Percentiles rank a stretch among this genome's conserved stretches.
These are phyloP conservation scores for Cenopis cana DNA, from an alignment of 2,888 invertebrate species.

Conservation along the genomic window DNA sequence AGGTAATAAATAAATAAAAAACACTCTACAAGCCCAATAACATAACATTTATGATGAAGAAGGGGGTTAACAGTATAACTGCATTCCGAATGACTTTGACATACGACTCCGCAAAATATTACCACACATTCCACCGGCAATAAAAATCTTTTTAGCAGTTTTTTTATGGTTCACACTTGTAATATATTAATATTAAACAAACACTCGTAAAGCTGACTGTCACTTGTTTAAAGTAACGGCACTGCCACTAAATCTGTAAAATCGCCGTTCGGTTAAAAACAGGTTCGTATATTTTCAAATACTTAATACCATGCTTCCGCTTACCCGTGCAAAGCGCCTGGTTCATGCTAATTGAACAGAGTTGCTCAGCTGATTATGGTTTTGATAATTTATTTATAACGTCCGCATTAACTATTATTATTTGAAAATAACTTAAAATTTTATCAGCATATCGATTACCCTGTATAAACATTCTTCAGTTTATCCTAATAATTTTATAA, in stretches of 20 bases:
- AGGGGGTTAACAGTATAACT: not conserved
- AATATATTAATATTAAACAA: slow-evolving; percentile 41
- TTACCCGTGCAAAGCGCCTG: not conserved
- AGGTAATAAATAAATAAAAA: not conserved
- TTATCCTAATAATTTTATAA: no score
- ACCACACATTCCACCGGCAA: slow-evolving; percentile 6
- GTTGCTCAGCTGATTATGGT: no score
- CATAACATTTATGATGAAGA: not conserved
- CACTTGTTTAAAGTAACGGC: slow-evolving; percentile 40
- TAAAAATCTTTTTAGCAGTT: slow-evolving; percentile 22
- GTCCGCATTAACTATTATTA: no score
- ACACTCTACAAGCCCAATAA: not conserved
- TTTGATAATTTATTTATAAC: no score
- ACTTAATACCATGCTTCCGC: slow-evolving; percentile 28
- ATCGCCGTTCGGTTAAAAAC: slow-evolving; percentile 27
- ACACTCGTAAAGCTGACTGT: slow-evolving; percentile 35
- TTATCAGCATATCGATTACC: not conserved
- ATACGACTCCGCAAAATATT: slow-evolving; percentile 5
- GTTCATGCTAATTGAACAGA: no score
- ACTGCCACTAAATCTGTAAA: slow-evolving; percentile 27
- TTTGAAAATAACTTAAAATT: not conserved
- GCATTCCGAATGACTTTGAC: slow-evolving; percentile 1
- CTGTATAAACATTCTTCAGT: not conserved
- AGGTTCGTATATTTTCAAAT: slow-evolving; percentile 36
- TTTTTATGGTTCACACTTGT: slow-evolving; percentile 27